Conservation (phyloP, 2,888 invertebrate genomes). For the Volucella inflata region DNA sequence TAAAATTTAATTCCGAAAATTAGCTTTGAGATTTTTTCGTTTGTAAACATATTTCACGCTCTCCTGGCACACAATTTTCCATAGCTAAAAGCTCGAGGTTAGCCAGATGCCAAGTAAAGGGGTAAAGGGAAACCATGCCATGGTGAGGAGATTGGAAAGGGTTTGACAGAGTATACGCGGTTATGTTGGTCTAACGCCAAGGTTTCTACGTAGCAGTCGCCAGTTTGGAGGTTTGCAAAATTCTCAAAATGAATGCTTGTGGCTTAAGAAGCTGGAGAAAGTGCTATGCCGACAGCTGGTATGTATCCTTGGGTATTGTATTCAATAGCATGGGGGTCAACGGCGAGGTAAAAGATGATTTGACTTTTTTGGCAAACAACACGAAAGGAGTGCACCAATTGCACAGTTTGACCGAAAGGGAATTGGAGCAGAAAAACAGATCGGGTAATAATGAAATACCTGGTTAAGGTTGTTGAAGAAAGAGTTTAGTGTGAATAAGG, state of each 20-base stretch:
- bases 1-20: constrained; percentile 56
- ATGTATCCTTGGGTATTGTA: too few relatives aligned
- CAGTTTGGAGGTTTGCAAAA: constrained; percentile 13
- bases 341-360: not conserved
- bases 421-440: constrained; percentile 25
- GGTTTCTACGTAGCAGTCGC: constrained; percentile 35
- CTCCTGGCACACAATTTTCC: constrained; percentile 52
- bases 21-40: constrained; percentile 30
- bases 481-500: too few relatives aligned
- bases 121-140: too few relatives aligned
- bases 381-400: constrained; percentile 1
- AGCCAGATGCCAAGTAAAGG: constrained; percentile 4
- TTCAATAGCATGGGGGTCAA: constrained; percentile 21
- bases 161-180: constrained; percentile 19
- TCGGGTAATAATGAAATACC: constrained; percentile 22
- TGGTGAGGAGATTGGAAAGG: not conserved
- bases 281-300: constrained; percentile 1
- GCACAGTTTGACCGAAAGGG: not conserved
- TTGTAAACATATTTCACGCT: constrained; percentile 51
- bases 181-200: constrained; percentile 51
- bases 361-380: constrained; percentile 36
- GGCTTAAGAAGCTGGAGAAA: constrained; percentile 18
- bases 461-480: constrained; percentile 4
- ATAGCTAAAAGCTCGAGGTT: constrained; percentile 9
- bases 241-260: constrained; percentile 49